These are phyloP conservation scores for Beris morrisii DNA, from an alignment of 2,888 invertebrate species.

Conservation along the genomic window DNA sequence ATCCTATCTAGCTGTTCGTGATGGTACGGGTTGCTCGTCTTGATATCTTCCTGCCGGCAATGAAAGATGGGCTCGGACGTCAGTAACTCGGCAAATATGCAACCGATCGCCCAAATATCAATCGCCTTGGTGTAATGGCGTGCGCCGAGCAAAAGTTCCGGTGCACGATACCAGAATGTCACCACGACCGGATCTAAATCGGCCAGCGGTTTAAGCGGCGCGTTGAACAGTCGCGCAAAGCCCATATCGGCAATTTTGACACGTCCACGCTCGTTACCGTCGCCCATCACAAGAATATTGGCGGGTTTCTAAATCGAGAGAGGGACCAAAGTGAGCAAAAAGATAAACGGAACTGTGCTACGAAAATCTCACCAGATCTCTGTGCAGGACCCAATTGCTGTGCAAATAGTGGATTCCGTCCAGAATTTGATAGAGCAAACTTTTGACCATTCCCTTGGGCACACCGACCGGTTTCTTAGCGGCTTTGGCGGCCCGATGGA, in stretches of 20 bases:
- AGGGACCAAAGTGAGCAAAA: slow-evolving; percentile 28
- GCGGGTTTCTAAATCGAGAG: slow-evolving; percentile 80
- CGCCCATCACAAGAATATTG: slow-evolving; percentile 99
- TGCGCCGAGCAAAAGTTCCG: slow-evolving; percentile 90
- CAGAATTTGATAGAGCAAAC: slow-evolving; percentile 93
- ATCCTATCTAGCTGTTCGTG: slow-evolving; percentile 98
- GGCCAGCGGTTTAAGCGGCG: slow-evolving; percentile 94
- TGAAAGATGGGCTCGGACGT: slow-evolving; percentile 99
- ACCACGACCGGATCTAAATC: slow-evolving; percentile 99
- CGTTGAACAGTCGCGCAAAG: slow-evolving; percentile 96
- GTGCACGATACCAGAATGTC: slow-evolving; percentile 99
- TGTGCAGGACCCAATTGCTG: slow-evolving; percentile 97
- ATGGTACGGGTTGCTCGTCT: slow-evolving; percentile 98
- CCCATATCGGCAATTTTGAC: slow-evolving; percentile 99
- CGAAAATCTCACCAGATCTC: slow-evolving; percentile 76
- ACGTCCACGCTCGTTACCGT: slow-evolving; percentile 93
- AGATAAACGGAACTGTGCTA: slow-evolving; percentile 15
- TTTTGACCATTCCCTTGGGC: slow-evolving; percentile 97
- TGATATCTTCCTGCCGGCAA: slow-evolving; percentile 98
- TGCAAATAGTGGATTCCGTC: slow-evolving; percentile 99
- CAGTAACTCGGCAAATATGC: slow-evolving; percentile 97
- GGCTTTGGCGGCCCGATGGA: slow-evolving; percentile 95
- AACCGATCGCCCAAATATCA: slow-evolving; percentile 98
- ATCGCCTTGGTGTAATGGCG: slow-evolving; percentile 98
- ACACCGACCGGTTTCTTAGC: slow-evolving; percentile 96